Evolutionary conservation across 2,797 vertebrate species (phyloP), one percentile per base, ranked within the genome.

Genomic region (Oreochromis mossambicus): DNA sequence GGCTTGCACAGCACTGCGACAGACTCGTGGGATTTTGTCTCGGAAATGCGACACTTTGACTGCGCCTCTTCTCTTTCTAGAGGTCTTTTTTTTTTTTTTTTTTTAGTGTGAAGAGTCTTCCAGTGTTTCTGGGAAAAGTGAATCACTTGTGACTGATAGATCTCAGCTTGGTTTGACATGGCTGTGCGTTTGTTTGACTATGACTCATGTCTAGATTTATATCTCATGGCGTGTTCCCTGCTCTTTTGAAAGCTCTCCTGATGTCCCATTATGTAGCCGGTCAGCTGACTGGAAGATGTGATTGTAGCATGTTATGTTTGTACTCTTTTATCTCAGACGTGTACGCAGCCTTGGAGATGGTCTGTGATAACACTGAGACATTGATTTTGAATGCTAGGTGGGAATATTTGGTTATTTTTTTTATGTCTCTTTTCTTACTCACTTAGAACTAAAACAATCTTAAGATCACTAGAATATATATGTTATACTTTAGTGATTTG

Each of bases 121-220:
- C 43, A 32, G 77, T 77, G 58, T 92, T 87, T 89, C 83, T 83
- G 66, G 90, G 81, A 79, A 86, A 79, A 91, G 83, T 94, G 93
- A 94, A 88, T 95, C 92, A 92, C 80, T 87, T 84, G 51, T 86
- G 82, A 83, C 82, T 83, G 88, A 89, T 86, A 80, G 87, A 92
- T 90, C 85, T 86, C 77, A 77, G 83, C 58, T 26, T 36, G 80
- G 68, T 86, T 86, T 94, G 89, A 89, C 87, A 90, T 73, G 52
- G 80, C 80, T 66, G 78, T 80, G 85, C 82, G 84, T 86, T 88
- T 73, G 68, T 73, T 48, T 91, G 88, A 85, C 87, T 82, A 32
- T 93, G 93, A 94, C 83, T 94, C 90, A 93, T 50, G 77, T 86
- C 85, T 90, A 84, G 77, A 84, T 89, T 88, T 87, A 50, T 63